Evolutionary conservation across 2,888 invertebrate species (phyloP), one percentile per base, ranked within the genome.

Genomic region (Molanna angustata): DNA sequence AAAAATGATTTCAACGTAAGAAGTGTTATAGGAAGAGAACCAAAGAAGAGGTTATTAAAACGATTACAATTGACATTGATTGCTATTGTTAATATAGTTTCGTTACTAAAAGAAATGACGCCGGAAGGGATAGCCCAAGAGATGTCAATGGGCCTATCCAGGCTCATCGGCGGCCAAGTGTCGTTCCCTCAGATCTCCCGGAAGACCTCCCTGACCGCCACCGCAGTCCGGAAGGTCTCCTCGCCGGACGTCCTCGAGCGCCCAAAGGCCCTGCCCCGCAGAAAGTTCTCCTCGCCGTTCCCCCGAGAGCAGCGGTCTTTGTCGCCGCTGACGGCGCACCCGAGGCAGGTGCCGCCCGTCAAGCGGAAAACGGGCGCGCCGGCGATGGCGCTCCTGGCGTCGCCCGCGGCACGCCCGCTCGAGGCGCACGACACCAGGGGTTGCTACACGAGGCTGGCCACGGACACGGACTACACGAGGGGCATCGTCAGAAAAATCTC

Each of bases 361-460:
- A 35, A 7, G 4, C 9, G 35, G 14, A 35, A 13, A 13, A 13
- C 35, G 35, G 6, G 7, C 13, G 35, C 13, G 13, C 13, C 52
- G 58, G 3, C 57, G 59, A 19, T 60, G 62, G 40, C 61, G 63
- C n/a, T 58, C 61, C 14, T 59, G 21, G 60, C 61, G n/a, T 60
- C 59, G 13, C 65, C 65, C 7, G 62, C 56, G 32, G 65, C 68
- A 40, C n/a, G 20, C 66, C 66, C 3, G 63, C 64, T 17, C 60
- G 63, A 14, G 59, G 62, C 6, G n/a, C n/a, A n/a, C n/a, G n/a
- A n/a, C n/a, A n/a, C n/a, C n/a, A n/a, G n/a, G n/a, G n/a, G n/a
- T n/a, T 58, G 59, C 33, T 62, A 64, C 67, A 11, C 63, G 62
- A 58, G 66, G 65, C 54, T 70, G 69, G 69, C 68, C 68, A 62